Evolutionary conservation across 2,797 vertebrate species (phyloP).

Genomic region (Staurois parvus): DNA sequence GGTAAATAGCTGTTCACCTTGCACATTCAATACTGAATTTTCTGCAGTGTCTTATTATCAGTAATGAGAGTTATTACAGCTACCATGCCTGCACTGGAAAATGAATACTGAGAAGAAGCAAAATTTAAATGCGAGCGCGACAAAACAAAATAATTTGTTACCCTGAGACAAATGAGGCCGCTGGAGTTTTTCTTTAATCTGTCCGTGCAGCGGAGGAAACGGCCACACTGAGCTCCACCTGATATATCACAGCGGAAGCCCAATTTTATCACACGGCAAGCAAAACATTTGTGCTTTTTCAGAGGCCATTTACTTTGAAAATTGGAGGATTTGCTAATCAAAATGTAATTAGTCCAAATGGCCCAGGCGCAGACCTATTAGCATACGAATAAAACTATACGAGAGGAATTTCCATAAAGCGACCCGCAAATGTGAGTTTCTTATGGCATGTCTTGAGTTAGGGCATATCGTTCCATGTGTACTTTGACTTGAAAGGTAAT

Average conservation of each 20-base stretch:
- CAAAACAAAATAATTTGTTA: not conserved
- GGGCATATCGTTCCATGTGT: not conserved
- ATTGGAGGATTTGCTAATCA: constrained; percentile 49
- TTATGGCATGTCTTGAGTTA: constrained; percentile 5
- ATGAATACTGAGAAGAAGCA: not conserved
- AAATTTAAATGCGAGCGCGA: not conserved
- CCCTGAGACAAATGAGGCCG: not conserved
- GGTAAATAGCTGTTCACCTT: too few species aligned
- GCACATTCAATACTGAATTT: too few species aligned
- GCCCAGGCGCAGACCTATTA: constrained; percentile 28
- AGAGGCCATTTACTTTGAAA: constrained; percentile 44
- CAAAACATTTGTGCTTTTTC: constrained; percentile 31
- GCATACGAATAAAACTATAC: constrained; percentile 38
- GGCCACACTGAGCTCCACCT: constrained; percentile 6
- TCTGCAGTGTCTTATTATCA: too few species aligned
- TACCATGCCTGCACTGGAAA: not conserved
- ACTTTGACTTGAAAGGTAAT: not conserved
- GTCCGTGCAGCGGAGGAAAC: not conserved
- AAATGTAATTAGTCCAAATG: constrained; percentile 50
- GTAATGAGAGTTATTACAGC: too few species aligned
- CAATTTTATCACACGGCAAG: constrained; percentile 44
- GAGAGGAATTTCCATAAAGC: constrained; percentile 29
- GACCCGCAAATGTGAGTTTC: not conserved
- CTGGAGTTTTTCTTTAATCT: constrained; percentile 17
- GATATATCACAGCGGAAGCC: constrained; percentile 39